Evolutionary conservation across 2,113 vertebrate genomes (phyloP), one percentile per base, ranked within the genome.

Genomic region (Pterophyllum scalare): DNA sequence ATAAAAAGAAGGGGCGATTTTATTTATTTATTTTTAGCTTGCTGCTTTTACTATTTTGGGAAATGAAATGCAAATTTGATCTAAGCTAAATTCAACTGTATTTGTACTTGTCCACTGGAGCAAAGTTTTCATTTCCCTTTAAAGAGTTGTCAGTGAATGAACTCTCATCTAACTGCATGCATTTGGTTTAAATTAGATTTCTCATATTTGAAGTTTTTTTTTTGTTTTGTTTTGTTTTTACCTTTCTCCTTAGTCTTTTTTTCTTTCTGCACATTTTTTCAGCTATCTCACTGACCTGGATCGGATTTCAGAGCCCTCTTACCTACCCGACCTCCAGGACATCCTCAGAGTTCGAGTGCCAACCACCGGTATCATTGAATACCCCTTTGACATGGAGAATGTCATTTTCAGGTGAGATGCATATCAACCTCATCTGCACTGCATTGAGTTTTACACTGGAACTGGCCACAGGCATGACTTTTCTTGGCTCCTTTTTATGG

Each of bases 341-440:
- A 92, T 96, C 67, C 94, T 97, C 82, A 83, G 88, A 46, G 92
- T 96, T 79, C 89, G 95, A 77, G 95, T 96, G 52, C 95, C 96
- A 5, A 96, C 96, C 87, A 97, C 95, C 0, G 96, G 96, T 2
- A 96, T 96, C 89, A 96, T 96, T 17, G 96, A 96, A 89, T 99
- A 99, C 90, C 98, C 98, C 3, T 99, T 99, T 2, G 98, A 99
- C 93, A 97, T 99, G 96, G 97, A 99, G 92, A 99, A 97, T 0
- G 97, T 99, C 94, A 99, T 99, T 95, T 99, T 99, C 97, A 99
- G 98, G 98, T 99, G 74, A 96, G 82, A 26, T 20, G 22, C 14
- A 62, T 38, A 38, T 38, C 20, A 22, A 33, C 8, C 19, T 6
- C 0, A 6, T 3, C 1, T 31, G 7, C 1, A 12, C 19, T 33